Evolutionary conservation across 2,888 invertebrate species (phyloP).

Genomic region (Torymus aiolomorphi): DNA sequence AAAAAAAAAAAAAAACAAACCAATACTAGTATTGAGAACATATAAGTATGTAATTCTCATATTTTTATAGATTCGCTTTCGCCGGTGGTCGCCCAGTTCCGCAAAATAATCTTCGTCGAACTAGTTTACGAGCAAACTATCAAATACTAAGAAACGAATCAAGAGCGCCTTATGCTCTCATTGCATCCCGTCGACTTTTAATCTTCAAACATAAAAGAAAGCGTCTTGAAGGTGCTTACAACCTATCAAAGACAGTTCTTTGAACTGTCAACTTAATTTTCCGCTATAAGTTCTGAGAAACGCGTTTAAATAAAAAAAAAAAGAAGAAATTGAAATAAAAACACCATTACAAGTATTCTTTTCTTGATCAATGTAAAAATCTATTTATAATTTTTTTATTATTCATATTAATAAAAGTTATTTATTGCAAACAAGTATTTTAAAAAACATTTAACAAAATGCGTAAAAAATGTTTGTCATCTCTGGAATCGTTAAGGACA

Average conservation of each 20-base stretch:
- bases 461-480: constrained; percentile 32
- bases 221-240: constrained; percentile 64
- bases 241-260: constrained; percentile 61
- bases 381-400: constrained; percentile 45
- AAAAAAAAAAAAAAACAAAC: constrained; percentile 23
- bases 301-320: constrained; percentile 51
- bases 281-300: constrained; percentile 13
- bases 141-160: constrained; percentile 72
- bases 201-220: constrained; percentile 70
- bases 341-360: constrained; percentile 20
- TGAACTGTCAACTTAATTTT: constrained; percentile 49
- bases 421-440: constrained; percentile 53
- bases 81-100: constrained; percentile 73
- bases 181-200: constrained; percentile 71
- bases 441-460: constrained; percentile 51
- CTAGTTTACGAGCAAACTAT: constrained; percentile 72
- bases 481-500: constrained; percentile 61
- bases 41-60: constrained; percentile 2
- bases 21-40: constrained; percentile 15
- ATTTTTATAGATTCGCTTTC: constrained; percentile 70
- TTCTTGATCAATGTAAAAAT: constrained; percentile 49
- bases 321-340: constrained; percentile 49
- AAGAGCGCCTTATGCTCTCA: constrained; percentile 70
- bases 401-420: constrained; percentile 48
- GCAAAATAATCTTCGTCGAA: constrained; percentile 70